Evolutionary conservation across 2,888 invertebrate species (phyloP).

Genomic region (Cenopis cana): DNA sequence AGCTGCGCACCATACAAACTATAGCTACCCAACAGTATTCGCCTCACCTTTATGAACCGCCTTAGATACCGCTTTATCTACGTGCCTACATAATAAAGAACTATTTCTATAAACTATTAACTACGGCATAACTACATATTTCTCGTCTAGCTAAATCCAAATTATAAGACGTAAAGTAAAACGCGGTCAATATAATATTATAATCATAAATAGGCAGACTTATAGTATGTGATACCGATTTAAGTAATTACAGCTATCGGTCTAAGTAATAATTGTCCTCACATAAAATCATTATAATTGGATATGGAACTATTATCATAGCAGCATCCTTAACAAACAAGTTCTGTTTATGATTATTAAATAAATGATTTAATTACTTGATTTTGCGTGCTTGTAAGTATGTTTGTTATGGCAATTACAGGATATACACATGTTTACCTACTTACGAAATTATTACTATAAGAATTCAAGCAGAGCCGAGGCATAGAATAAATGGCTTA

Average conservation of each 20-base stretch:
- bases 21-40: not conserved
- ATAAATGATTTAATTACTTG: constrained; percentile 9
- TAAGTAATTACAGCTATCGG: constrained; percentile 11
- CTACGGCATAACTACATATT: not conserved
- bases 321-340: constrained; percentile 16
- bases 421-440: not conserved
- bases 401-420: not conserved
- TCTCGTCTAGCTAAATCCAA: not conserved
- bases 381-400: not conserved
- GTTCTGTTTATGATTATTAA: constrained; percentile 14
- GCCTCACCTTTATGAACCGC: not conserved
- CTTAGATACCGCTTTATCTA: not conserved
- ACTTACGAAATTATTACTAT: not conserved
- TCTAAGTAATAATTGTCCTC: constrained; percentile 2
- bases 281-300: constrained; percentile 20
- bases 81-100: not conserved
- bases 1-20: constrained; percentile 57
- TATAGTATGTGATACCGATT: too few species aligned
- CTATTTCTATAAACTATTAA: too few species aligned
- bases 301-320: constrained; percentile 26
- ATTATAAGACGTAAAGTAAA: not conserved
- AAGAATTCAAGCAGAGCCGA: too few species aligned
- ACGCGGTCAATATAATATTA: not conserved
- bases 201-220: too few species aligned
- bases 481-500: too few species aligned